Evolutionary conservation across 2,888 invertebrate genomes (phyloP).

Genomic region (Mayetiola destructor): DNA sequence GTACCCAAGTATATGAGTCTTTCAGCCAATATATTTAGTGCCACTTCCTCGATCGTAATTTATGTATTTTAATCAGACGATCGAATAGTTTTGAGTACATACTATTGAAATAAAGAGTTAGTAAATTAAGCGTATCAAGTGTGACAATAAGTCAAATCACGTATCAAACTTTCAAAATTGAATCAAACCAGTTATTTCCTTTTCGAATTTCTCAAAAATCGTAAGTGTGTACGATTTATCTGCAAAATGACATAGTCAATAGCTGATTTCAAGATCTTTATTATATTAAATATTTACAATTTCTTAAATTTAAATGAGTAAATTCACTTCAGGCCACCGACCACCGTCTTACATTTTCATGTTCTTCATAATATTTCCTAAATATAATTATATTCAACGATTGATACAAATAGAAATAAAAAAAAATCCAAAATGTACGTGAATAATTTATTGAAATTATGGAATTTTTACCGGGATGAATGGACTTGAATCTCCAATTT

Average conservation of each 20-base stretch:
- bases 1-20: background rate
- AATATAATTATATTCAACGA: background rate
- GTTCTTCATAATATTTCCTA: background rate
- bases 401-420: background rate
- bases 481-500: conserved; percentile 63
- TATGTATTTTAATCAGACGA: background rate
- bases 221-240: too few species aligned
- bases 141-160: too few species aligned
- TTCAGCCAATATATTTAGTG: background rate
- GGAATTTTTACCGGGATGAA: conserved; percentile 62
- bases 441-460: conserved; percentile 31
- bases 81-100: too few species aligned
- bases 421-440: background rate
- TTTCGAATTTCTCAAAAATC: too few species aligned
- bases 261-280: background rate
- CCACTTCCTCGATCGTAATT: background rate
- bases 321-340: background rate
- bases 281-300: background rate
- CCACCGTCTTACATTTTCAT: background rate
- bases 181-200: too few species aligned
- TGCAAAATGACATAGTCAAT: too few species aligned
- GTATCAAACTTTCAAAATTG: too few species aligned
- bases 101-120: too few species aligned
- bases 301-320: background rate
- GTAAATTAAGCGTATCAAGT: too few species aligned